These are phyloP conservation scores for Hartigia nigra DNA, from an alignment of 2,888 invertebrate species.

Conservation along the genomic window DNA sequence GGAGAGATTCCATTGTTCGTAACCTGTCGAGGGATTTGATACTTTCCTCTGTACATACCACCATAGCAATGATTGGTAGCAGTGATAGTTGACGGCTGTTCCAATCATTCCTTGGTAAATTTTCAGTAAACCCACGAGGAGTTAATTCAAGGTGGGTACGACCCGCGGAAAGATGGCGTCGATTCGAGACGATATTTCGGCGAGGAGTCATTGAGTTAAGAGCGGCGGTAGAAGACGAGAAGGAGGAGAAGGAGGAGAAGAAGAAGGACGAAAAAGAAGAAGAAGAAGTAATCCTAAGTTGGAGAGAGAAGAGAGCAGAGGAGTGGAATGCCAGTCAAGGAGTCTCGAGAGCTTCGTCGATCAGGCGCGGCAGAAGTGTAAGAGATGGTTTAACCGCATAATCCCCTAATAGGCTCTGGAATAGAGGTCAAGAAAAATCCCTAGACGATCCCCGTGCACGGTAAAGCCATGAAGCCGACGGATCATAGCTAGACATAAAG, in stretches of 20 bases:
- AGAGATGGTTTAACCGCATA: neutral
- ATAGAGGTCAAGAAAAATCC: neutral
- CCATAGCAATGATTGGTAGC: neutral
- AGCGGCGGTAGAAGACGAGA: neutral
- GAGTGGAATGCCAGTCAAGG: neutral
- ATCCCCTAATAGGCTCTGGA: neutral
- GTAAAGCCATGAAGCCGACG: neutral
- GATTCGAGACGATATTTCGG: neutral
- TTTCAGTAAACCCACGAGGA: neutral
- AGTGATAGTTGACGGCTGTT: neutral
- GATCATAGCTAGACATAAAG: neutral
- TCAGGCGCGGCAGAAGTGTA: neutral
- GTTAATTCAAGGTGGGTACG: neutral
- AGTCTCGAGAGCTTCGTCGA: neutral
- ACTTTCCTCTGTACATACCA: neutral
- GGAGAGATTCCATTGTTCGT: neutral
- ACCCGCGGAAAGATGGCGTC: neutral
- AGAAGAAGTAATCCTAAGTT: neutral
- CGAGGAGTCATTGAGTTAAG: neutral
- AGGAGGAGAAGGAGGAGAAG: neutral
- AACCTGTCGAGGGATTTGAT: neutral
- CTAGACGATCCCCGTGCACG: neutral
- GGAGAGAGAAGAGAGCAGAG: neutral
- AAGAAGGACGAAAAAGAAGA: neutral
- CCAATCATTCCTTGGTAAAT: neutral